Evolutionary conservation across 2,888 invertebrate genomes (phyloP), one percentile per base, ranked within the genome.

Genomic region (Geotrupes spiniger): DNA sequence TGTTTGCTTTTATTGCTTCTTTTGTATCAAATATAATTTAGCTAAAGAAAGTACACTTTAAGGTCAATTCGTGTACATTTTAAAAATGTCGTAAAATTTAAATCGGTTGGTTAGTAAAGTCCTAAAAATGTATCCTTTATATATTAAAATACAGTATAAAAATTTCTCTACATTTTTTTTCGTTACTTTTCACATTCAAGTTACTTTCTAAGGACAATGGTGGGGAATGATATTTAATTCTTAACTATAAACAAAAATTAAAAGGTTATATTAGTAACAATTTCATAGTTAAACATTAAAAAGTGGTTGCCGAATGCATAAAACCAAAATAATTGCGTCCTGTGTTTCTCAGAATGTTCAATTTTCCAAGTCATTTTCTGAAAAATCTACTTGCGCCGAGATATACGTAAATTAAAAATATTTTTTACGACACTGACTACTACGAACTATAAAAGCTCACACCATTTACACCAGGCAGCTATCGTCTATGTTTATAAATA

Each of bases 401-500:
- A 21, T 21, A 21, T 21, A 21, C 21, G 33, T 40, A 46, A 46
- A 46, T 46, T 36, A 59, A 64, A 65, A 63, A 66, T 64, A 59
- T 60, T 63, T 65, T 65, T 63, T 54, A 63, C 58, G 46, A 51
- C 51, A 51, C 42, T 43, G 51, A 51, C 46, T 37, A 36, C 46
- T 43, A 39, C 40, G 21, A 26, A 52, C 48, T 69, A 70, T 71
- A 65, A 64, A 67, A 72, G 73, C 72, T 71, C 72, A 73, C 62
- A 71, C 70, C 72, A 68, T 72, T 69, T 72, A 72, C 66, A 72
- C 72, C 69, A 66, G 21, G 70, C 68, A 68, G 50, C 29, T 52
- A 44, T 46, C 64, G 57, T 59, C 66, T 69, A 69, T 55, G 56
- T 57, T 66, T 66, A 70, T 72, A 72, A 71, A 71, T 72, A 71